Evolutionary conservation across 2,113 vertebrate genomes (phyloP), one percentile per base, ranked within the genome.

Genomic region (Rhizomys pruinosus): DNA sequence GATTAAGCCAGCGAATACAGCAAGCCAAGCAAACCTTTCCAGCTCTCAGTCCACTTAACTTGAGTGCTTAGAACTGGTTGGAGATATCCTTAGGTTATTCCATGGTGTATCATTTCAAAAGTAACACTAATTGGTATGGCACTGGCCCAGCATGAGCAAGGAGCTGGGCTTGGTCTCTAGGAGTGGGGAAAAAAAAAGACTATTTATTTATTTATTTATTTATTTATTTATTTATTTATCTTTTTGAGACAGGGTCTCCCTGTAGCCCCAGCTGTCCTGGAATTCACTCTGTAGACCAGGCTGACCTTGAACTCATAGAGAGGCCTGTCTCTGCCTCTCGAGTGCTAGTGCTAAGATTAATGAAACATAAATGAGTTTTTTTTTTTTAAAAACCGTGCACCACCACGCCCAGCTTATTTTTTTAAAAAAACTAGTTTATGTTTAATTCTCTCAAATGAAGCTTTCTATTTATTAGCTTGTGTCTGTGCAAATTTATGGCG

Each of bases 11-110:
- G 20, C 23, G 68, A 72, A 23, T 13, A 9, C 7, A 52, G 47
- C 11, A 11, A 52, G 47, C 47, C 47, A 27, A 86, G 63, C 29
- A 72, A 42, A 63, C 1, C 25, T 93, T 73, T 89, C 37, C 7
- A 66, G 69, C 52, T 72, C 23, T 76, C 42, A 72, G n/a, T 88
- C 66, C 13, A 6, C 82, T 94, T 84, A 91, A 72, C 16, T 94
- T 0, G 3, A 61, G 93, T 34, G 0, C 64, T 87, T 74, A 79
- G 63, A n/a, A 37, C 61, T 84, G 27, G 42, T 80, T 80, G 55
- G n/a, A 34, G 91, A 71, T 17, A 37, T 89, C n/a, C 37, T 84
- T 84, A 82, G 52, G n/a, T 78, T 39, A 39, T 82, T 92, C 74
- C 4, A 13, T 22, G 5, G 6, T 9, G n/a, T n/a, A n/a, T n/a